These are phyloP conservation scores for Mustela lutreola DNA, from an alignment of 2,113 vertebrate genomes.

Conservation along the genomic window DNA sequence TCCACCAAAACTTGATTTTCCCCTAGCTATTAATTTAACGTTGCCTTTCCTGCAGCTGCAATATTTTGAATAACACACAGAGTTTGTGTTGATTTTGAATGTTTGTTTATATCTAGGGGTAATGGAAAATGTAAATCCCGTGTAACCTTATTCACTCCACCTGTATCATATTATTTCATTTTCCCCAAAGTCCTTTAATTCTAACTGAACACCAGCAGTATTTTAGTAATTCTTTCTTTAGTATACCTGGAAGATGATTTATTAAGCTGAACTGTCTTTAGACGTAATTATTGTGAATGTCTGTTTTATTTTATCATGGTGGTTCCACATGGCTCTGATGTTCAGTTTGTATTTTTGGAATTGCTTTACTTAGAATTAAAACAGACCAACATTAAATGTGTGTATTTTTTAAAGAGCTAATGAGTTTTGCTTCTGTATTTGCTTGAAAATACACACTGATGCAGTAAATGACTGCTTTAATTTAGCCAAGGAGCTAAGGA, in stretches of 20 bases:
- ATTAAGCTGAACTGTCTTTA: constrained; percentile 86
- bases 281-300: constrained; percentile 89
- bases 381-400: constrained; percentile 91
- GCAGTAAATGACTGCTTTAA: constrained; percentile 67
- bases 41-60: constrained; percentile 91
- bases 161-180: constrained; percentile 87
- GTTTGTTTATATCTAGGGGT: constrained; percentile 90
- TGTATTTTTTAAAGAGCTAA: constrained; percentile 90
- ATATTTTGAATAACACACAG: constrained; percentile 90
- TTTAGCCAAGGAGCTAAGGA: constrained; percentile 64
- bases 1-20: constrained; percentile 87
- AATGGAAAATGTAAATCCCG: constrained; percentile 89
- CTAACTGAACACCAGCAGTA: constrained; percentile 92
- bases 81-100: constrained; percentile 90
- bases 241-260: constrained; percentile 84
- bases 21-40: constrained; percentile 91
- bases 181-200: constrained; percentile 87
- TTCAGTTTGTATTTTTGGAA: constrained; percentile 92
- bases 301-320: constrained; percentile 88
- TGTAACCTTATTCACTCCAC: constrained; percentile 86
- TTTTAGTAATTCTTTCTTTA: constrained; percentile 86
- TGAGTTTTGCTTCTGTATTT: constrained; percentile 88
- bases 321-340: constrained; percentile 89
- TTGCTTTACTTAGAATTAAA: constrained; percentile 91
- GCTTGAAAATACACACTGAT: constrained; percentile 82